Percentiles rank a stretch among this genome's conserved stretches.
Conservation (phyloP, 2,113 vertebrate species). For the Bubo bubo region DNA sequence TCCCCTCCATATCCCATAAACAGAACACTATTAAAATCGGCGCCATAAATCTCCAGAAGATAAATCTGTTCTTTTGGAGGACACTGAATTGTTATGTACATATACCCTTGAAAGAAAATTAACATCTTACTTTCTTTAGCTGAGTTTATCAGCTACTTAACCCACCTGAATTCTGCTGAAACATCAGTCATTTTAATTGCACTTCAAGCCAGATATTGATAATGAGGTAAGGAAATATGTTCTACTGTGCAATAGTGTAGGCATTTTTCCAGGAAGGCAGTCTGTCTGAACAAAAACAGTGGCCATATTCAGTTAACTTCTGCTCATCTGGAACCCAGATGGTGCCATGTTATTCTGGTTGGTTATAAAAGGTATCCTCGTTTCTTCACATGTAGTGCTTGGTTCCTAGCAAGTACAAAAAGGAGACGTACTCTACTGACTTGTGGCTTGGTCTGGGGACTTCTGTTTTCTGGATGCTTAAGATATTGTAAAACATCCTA, state of each 20-base stretch:
- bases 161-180: neutral
- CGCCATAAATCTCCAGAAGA: neutral
- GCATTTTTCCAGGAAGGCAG: neutral
- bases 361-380: neutral
- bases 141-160: conserved; percentile 16
- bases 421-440: neutral
- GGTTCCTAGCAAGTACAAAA: neutral
- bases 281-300: neutral
- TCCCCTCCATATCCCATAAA: neutral
- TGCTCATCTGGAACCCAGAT: neutral
- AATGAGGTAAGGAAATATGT: neutral
- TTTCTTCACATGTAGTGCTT: neutral
- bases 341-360: neutral
- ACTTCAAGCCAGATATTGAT: neutral
- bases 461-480: neutral
- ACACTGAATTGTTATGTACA: neutral
- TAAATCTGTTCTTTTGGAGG: neutral
- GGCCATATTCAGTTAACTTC: neutral
- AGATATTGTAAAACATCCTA: neutral
- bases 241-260: neutral
- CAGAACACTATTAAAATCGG: neutral
- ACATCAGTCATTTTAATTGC: neutral
- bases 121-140: neutral
- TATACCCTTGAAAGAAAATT: neutral
- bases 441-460: neutral